phyloP scores from a whole-genome alignment of 2,797 vertebrate species.

The Eulemur coronatus region DNA sequence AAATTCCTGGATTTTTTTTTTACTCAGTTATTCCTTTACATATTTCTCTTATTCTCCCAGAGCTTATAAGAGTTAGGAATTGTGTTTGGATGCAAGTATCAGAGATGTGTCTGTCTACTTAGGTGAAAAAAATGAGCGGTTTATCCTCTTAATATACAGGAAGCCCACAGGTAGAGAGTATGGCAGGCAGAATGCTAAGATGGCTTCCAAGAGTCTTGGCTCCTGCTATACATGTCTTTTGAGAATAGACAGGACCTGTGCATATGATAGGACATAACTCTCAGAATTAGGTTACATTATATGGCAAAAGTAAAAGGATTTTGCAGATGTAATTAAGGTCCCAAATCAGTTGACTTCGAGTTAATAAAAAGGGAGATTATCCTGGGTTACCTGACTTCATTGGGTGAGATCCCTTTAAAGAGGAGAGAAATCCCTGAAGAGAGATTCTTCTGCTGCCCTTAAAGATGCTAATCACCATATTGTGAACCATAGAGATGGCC shows the following conservation, averaged over 20 bases:
- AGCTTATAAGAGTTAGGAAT: not conserved
- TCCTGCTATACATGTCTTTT: not conserved
- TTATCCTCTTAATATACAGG: not conserved
- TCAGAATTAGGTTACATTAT: not conserved
- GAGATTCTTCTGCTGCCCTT: not conserved
- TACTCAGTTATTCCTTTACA: not conserved
- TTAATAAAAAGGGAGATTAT: not conserved
- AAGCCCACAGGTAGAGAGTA: not conserved
- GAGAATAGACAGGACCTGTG: not conserved
- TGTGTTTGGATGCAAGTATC: not conserved
- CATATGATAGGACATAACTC: not conserved
- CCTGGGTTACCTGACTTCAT: not conserved
- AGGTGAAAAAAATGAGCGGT: not conserved
- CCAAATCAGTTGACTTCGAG: not conserved
- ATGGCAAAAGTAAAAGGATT: not conserved
- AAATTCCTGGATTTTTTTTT: no score
- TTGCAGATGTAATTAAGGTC: not conserved
- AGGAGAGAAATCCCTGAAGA: not conserved
- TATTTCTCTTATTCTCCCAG: not conserved
- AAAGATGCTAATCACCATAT: not conserved
- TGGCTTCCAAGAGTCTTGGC: not conserved
- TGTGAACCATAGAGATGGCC: no score
- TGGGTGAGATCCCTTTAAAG: not conserved
- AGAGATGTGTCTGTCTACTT: not conserved
- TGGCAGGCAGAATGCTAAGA: not conserved